Percentiles rank a stretch among this genome's conserved stretches.
These are phyloP conservation scores for Corapipo altera DNA, from an alignment of 2,113 vertebrate species.

Conservation along the genomic window DNA sequence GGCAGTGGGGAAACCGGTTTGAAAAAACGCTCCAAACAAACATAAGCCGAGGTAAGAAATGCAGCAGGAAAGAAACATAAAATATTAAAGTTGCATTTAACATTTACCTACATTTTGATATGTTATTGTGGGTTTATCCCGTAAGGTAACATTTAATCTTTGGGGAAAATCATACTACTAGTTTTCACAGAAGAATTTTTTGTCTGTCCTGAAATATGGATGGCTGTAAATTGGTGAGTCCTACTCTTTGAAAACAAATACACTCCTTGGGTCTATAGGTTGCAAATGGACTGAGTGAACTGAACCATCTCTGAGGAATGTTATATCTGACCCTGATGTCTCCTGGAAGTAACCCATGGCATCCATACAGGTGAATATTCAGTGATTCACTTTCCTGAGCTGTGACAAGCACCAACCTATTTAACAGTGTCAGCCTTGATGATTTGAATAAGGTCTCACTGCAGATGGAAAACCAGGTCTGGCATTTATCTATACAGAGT, in stretches of 20 bases:
- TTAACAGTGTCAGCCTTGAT: neutral
- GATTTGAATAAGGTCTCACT: neutral
- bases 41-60: neutral
- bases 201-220: neutral
- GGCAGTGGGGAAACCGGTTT: neutral
- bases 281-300: neutral
- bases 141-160: neutral
- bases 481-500: neutral
- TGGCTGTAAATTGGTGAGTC: neutral
- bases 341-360: neutral
- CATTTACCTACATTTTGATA: rapidly evolving
- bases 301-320: neutral
- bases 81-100: neutral
- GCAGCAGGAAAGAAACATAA: neutral
- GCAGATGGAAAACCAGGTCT: neutral
- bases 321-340: neutral
- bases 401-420: neutral
- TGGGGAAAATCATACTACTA: neutral
- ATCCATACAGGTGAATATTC: neutral
- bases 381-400: neutral
- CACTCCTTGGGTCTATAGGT: neutral
- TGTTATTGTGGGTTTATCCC: neutral
- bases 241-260: neutral
- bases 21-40: neutral
- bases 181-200: neutral